Conservation (phyloP, 2,888 invertebrate genomes). For the Phanerotoma sp. region DNA sequence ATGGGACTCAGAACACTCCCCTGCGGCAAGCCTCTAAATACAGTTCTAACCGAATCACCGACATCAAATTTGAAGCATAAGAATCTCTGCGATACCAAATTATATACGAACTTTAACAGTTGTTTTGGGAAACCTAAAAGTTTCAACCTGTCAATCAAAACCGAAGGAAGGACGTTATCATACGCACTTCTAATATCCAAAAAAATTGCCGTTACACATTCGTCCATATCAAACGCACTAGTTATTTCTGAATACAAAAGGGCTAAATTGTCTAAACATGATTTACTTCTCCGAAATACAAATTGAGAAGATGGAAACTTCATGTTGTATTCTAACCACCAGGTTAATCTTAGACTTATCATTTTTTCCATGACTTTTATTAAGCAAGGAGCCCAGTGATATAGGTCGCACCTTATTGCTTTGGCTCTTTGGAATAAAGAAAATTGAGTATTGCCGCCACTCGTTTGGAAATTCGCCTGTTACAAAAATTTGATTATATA, state of each 20-base stretch:
- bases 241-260: not conserved
- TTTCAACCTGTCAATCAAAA: not conserved
- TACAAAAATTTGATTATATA: constrained; percentile 4
- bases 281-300: constrained; percentile 4
- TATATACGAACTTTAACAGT: not conserved
- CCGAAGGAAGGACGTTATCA: constrained; percentile 3
- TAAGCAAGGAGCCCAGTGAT: constrained; percentile 10
- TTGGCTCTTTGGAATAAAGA: constrained; percentile 9
- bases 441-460: constrained; percentile 10
- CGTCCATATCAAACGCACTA: not conserved
- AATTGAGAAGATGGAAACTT: constrained; percentile 7
- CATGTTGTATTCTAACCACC: constrained; percentile 11
- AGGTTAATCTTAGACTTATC: not conserved
- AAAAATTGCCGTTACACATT: constrained; percentile 1
- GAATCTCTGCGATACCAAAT: not conserved
- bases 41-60: not conserved
- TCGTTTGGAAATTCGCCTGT: constrained; percentile 4
- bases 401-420: constrained; percentile 8
- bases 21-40: not conserved
- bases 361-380: constrained; percentile 3
- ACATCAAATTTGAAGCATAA: not conserved
- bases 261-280: constrained; percentile 11
- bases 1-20: not conserved
- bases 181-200: constrained; percentile 17
- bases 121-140: not conserved